These are phyloP conservation scores for Sebastes hubbsi DNA, from an alignment of 2,797 vertebrate species.

Conservation along the genomic window DNA sequence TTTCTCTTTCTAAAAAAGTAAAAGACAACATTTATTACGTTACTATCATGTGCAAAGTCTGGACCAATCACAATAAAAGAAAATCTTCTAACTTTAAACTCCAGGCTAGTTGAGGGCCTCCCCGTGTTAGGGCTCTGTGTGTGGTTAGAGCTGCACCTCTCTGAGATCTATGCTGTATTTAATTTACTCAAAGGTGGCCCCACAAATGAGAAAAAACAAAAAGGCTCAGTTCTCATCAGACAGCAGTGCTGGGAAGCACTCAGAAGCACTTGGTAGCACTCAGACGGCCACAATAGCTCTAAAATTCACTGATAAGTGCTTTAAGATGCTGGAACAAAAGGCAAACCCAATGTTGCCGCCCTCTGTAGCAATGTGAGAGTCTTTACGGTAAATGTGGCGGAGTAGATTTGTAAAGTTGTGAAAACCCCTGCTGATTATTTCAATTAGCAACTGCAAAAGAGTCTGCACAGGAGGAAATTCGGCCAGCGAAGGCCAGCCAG, in stretches of 20 bases:
- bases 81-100: background rate
- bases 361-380: background rate
- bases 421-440: background rate
- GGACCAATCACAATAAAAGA: background rate
- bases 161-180: background rate
- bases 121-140: background rate
- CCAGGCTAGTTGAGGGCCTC: background rate
- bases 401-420: background rate
- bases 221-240: background rate
- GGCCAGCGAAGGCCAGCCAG: too few relatives aligned
- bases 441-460: background rate
- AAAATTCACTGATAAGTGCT: slow-evolving; percentile 27
- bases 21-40: too few relatives aligned
- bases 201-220: background rate
- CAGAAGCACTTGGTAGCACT: slow-evolving; percentile 7
- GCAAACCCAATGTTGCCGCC: background rate
- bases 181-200: background rate
- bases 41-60: too few relatives aligned
- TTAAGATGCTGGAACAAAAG: background rate
- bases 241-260: background rate
- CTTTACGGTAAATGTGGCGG: background rate
- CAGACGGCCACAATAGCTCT: background rate
- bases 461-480: background rate
- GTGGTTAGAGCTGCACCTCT: background rate
- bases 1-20: too few relatives aligned